Conservation (phyloP, 53 echinoderm and acorn worm genomes). For the Holothuria scabra region DNA sequence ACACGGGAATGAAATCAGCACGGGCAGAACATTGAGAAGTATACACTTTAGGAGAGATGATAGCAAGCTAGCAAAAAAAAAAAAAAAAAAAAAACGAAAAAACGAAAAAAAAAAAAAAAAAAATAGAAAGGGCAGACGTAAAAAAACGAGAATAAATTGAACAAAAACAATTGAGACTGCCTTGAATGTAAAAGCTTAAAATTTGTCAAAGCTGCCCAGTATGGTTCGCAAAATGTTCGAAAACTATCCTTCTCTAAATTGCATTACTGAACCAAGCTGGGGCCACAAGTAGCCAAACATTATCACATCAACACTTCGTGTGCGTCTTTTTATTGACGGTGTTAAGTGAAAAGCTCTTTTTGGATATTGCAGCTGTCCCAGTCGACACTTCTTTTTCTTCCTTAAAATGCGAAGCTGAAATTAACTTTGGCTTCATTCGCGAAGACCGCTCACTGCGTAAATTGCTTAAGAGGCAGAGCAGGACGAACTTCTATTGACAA, state of each 20-base stretch:
- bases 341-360: constrained; percentile 44
- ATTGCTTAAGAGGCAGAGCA: constrained; percentile 44
- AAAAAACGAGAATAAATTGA: background rate
- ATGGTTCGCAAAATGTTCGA: background rate
- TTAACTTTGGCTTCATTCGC: constrained; percentile 24
- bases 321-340: constrained; percentile 28
- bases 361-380: constrained; percentile 31
- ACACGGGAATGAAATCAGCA: too few species aligned
- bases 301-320: constrained; percentile 27
- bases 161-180: background rate
- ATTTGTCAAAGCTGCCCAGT: constrained; percentile 6
- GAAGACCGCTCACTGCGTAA: constrained; percentile 40
- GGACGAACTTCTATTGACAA: constrained; percentile 12
- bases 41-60: too few species aligned
- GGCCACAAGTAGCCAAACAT: constrained; percentile 32
- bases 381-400: constrained; percentile 19
- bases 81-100: background rate
- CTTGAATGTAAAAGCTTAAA: background rate
- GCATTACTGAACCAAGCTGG: constrained; percentile 38
- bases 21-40: too few species aligned
- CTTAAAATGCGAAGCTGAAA: constrained; percentile 40
- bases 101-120: background rate
- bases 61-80: too few species aligned
- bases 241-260: constrained; percentile 39
- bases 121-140: background rate